Conservation (phyloP, 2,888 invertebrate genomes). For the Ectemnius lituratus region DNA sequence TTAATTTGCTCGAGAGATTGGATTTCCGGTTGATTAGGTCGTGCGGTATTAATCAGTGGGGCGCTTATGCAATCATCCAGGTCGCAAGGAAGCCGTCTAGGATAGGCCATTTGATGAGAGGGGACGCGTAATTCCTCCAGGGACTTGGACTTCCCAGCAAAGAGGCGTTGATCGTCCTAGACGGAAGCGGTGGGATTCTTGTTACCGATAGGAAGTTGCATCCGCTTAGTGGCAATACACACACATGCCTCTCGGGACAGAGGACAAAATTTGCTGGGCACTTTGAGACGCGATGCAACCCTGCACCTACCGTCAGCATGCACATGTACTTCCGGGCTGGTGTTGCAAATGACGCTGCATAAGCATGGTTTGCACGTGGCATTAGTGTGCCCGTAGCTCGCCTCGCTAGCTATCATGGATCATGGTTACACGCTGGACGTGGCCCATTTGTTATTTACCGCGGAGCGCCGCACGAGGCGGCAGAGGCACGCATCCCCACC, state of each 20-base stretch:
- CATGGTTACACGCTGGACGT: constrained; percentile 62
- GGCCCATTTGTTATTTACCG: constrained; percentile 63
- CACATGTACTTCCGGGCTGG: constrained; percentile 44
- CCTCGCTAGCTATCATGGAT: constrained; percentile 53
- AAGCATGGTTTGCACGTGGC: constrained; percentile 47
- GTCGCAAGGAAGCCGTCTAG: background rate
- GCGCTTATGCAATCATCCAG: background rate
- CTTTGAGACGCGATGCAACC: constrained; percentile 29
- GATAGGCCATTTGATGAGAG: too few relatives aligned
- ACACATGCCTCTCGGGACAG: background rate
- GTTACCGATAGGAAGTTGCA: background rate
- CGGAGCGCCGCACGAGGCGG: constrained; percentile 47
- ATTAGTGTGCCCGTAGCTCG: constrained; percentile 45
- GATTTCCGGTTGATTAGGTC: too few relatives aligned
- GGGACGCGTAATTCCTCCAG: background rate
- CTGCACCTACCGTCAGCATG: constrained; percentile 26
- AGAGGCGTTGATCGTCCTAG: constrained; percentile 3
- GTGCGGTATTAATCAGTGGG: background rate
- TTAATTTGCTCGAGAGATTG: too few relatives aligned
- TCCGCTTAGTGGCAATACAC: background rate
- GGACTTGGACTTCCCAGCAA: background rate
- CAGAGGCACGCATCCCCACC: constrained; percentile 24
- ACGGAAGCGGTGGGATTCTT: background rate
- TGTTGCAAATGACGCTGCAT: constrained; percentile 44
- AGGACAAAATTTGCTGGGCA: background rate